phyloP scores from a whole-genome alignment of 1,140 invertebrate species.

The Aphaenogaster floridana region DNA sequence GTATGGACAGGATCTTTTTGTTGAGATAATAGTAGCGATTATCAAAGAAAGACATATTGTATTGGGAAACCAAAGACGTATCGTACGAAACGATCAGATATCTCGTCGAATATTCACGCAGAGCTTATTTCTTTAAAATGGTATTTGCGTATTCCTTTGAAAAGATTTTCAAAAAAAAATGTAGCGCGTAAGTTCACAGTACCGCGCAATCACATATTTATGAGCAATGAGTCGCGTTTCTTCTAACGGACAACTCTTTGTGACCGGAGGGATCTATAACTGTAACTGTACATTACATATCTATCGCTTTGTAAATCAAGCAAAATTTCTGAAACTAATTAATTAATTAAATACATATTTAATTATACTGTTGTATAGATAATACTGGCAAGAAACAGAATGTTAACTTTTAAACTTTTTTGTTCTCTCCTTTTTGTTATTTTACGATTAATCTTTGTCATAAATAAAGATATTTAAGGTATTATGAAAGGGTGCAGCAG shows the following conservation, averaged over 20 bases:
- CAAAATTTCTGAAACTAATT: background rate
- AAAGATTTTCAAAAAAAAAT: conserved; percentile 6
- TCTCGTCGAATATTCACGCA: conserved; percentile 18
- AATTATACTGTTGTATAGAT: too few relatives aligned
- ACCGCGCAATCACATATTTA: background rate
- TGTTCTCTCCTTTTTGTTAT: too few relatives aligned
- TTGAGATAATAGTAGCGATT: conserved; percentile 43
- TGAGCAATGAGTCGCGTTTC: background rate
- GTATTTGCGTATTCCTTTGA: background rate
- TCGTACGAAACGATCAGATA: background rate
- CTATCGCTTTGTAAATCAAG: background rate
- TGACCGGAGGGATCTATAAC: background rate
- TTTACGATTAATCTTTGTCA: too few relatives aligned
- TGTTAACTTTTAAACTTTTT: too few relatives aligned
- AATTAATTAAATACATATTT: too few relatives aligned
- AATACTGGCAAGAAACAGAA: too few relatives aligned
- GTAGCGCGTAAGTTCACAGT: background rate
- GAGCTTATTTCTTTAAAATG: background rate
- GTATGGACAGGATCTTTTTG: background rate
- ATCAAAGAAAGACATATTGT: conserved; percentile 41
- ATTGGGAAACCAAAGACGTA: background rate
- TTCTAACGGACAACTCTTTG: background rate
- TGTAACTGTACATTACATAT: background rate
- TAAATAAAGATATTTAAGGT: too few relatives aligned
- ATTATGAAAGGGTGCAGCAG: too few relatives aligned